Base-by-base conservation (phyloP, 1,140 invertebrate species). In the Atta colombica region DNA sequence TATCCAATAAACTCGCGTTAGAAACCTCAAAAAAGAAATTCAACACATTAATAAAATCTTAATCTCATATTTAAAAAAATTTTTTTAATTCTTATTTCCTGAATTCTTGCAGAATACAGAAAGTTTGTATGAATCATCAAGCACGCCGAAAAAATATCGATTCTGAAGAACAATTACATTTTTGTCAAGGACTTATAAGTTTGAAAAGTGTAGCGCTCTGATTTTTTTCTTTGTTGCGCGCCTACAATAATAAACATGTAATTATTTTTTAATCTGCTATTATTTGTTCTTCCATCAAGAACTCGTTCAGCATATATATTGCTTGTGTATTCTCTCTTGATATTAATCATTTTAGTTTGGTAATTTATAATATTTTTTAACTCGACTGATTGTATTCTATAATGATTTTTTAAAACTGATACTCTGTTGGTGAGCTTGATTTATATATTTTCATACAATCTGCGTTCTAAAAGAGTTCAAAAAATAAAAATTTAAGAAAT, bases 1-100 rank as follows among this genome's bases (percentile, higher is more conserved):
- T 39, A n/a, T 74, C 25, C 35, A 8, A 14, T 25, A 68, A 25
- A 53, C 1, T 7, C 25, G 3, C 0, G 12, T 16, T 61, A 6
- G 53, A 74, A 49, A 61, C 25, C 80, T 49, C 60, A 12, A 77
- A 74, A 5, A 16, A 51, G 49, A 51, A 51, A 51, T 12, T 49
- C 49, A 49, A 49, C 2, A 49, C 14, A 49, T 49, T 49, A 49
- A 49, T 49, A 14, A 49, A 49, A 49, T 49, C 12, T 49, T 10
- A 12, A 45, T 12, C 39, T 45, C 8, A 10, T 45, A 45, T 45
- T 45, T 0, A 45, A 45, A 45, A 39, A 8, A 45, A 45, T 45
- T 45, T 45, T 10, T 3, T 45, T 8, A 45, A 45, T 45, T 45
- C 39, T 45, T 12, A 45, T 45, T 45, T 45, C 39, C 2, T 45